These are phyloP conservation scores for Tridacna crocea DNA, from an alignment of 2,888 invertebrate genomes.

Conservation along the genomic window DNA sequence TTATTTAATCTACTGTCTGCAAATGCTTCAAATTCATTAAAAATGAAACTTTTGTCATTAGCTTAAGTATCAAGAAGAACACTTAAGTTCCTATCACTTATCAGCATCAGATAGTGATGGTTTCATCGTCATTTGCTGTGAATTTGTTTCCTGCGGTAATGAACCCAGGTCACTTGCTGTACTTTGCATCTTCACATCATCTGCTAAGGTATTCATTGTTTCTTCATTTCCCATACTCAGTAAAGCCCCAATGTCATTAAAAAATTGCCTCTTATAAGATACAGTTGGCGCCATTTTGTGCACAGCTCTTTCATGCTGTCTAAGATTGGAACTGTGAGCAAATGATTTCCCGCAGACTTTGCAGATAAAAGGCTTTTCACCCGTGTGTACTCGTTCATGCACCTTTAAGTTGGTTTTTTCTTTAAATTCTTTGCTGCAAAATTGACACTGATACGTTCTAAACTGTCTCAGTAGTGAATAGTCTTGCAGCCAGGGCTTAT, in stretches of 20 bases:
- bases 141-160: too few species aligned
- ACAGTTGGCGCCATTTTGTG: slow-evolving; percentile 44
- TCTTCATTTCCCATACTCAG: not conserved
- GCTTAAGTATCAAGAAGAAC: too few species aligned
- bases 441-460: slow-evolving; percentile 41
- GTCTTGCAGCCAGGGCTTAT: not conserved
- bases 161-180: too few species aligned
- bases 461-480: not conserved
- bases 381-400: slow-evolving; percentile 58
- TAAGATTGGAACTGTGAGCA: slow-evolving; percentile 55
- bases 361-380: slow-evolving; percentile 58
- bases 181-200: too few species aligned
- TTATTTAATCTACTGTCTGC: too few species aligned
- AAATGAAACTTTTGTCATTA: too few species aligned
- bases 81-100: too few species aligned
- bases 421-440: slow-evolving; percentile 56
- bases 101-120: too few species aligned
- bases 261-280: slow-evolving; percentile 50
- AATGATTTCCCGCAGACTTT: slow-evolving; percentile 51
- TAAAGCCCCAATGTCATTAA: slow-evolving; percentile 22
- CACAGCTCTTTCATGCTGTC: slow-evolving; percentile 57
- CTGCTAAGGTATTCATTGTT: not conserved
- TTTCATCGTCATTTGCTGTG: too few species aligned
- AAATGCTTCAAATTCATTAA: too few species aligned
- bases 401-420: slow-evolving; percentile 55